Conservation (phyloP, 2,888 invertebrate species). For the Microchrysa polita region DNA sequence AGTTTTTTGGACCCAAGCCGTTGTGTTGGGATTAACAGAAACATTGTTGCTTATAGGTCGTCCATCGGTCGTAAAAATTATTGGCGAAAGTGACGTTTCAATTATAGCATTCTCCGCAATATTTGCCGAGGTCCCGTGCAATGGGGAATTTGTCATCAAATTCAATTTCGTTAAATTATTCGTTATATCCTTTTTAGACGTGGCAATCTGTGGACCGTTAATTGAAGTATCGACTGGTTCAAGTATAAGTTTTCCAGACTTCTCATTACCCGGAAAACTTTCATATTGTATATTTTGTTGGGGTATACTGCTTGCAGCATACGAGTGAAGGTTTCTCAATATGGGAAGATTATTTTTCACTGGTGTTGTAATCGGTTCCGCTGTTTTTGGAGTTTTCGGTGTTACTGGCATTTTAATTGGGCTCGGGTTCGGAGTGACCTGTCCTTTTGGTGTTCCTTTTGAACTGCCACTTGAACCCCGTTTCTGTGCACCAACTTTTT, state of each 20-base stretch:
- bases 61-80: slow-evolving; percentile 1
- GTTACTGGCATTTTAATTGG: slow-evolving; percentile 42
- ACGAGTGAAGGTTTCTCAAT: slow-evolving; percentile 47
- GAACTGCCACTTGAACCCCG: slow-evolving; percentile 44
- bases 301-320: slow-evolving; percentile 47
- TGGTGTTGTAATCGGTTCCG: slow-evolving; percentile 50
- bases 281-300: slow-evolving; percentile 47
- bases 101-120: background rate
- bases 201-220: slow-evolving; percentile 48
- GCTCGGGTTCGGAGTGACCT: slow-evolving; percentile 48
- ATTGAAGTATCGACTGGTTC: slow-evolving; percentile 25
- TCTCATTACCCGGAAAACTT: slow-evolving; percentile 8
- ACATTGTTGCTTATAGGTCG: slow-evolving; percentile 7
- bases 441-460: slow-evolving; percentile 49
- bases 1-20: slow-evolving; percentile 1
- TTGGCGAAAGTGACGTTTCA: background rate
- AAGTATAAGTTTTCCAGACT: slow-evolving; percentile 17
- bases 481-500: slow-evolving; percentile 42
- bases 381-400: slow-evolving; percentile 54
- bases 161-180: slow-evolving; percentile 57
- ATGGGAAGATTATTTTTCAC: slow-evolving; percentile 42
- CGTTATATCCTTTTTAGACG: slow-evolving; percentile 58
- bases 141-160: slow-evolving; percentile 50
- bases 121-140: background rate
- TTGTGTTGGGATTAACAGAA: background rate